phyloP scores from a whole-genome alignment of 2,113 vertebrate genomes.

The Hemichromis elongatus region DNA sequence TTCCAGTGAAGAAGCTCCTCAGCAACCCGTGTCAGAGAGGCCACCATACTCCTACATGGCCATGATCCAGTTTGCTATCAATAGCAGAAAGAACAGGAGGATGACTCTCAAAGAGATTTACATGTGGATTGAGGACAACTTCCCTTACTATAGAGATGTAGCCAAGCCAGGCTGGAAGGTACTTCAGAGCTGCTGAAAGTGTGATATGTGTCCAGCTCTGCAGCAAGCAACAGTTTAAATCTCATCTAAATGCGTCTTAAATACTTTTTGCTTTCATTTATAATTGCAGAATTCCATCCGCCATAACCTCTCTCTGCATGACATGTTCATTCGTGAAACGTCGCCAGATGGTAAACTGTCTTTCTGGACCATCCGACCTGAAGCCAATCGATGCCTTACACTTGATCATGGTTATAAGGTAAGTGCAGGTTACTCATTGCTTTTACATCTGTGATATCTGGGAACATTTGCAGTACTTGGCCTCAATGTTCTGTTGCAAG shows the following conservation, averaged over 20 bases:
- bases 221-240: background rate
- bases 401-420: slow-evolving; percentile 94
- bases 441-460: background rate
- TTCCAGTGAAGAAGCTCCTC: background rate
- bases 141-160: slow-evolving; percentile 90
- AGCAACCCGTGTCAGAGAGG: slow-evolving; percentile 73
- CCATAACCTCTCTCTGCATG: slow-evolving; percentile 93
- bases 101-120: slow-evolving; percentile 98
- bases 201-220: accelerated
- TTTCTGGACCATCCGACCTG: slow-evolving; percentile 93
- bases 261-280: background rate
- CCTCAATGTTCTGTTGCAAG: background rate
- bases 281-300: slow-evolving; percentile 89
- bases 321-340: slow-evolving; percentile 90
- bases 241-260: background rate
- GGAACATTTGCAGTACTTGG: accelerated
- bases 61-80: slow-evolving; percentile 98
- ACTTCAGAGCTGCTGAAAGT: background rate
- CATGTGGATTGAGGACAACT: slow-evolving; percentile 92
- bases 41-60: slow-evolving; percentile 98
- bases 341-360: slow-evolving; percentile 85
- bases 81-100: slow-evolving; percentile 82
- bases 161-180: slow-evolving; percentile 98
- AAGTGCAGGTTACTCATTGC: background rate
- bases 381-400: slow-evolving; percentile 88